Conservation (phyloP, 2,113 vertebrate species). For the Pampusana beccarii region DNA sequence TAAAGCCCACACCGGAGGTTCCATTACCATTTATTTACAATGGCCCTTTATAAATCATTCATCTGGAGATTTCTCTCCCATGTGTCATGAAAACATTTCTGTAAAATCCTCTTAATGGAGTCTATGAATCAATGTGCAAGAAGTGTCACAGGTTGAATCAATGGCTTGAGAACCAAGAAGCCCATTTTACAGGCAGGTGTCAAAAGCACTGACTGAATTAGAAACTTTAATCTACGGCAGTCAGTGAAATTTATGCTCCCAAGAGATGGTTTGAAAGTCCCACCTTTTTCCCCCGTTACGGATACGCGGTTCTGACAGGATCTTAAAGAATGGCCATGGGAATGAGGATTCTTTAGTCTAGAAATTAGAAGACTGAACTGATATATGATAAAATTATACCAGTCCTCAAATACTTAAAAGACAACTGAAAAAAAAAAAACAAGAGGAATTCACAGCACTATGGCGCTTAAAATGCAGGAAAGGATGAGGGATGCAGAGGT, state of each 20-base stretch:
- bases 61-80: background rate
- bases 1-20: background rate
- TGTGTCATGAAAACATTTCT: background rate
- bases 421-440: background rate
- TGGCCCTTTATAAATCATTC: constrained; percentile 8
- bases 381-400: background rate
- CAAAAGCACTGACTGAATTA: constrained; percentile 20
- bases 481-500: background rate
- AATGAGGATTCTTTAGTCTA: background rate
- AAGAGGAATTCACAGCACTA: background rate
- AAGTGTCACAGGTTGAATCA: background rate
- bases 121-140: constrained; percentile 14
- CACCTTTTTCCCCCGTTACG: background rate
- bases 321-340: background rate
- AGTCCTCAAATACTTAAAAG: background rate
- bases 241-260: constrained; percentile 5
- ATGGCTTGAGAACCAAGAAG: background rate
- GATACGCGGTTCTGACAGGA: background rate
- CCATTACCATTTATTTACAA: background rate
- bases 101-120: constrained; percentile 26
- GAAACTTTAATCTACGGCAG: constrained; percentile 5
- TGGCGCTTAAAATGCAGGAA: background rate
- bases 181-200: constrained; percentile 22
- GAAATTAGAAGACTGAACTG: background rate
- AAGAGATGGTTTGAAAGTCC: background rate